These are phyloP conservation scores for Meriones unguiculatus DNA, from an alignment of 2,113 vertebrate genomes.

Conservation along the genomic window DNA sequence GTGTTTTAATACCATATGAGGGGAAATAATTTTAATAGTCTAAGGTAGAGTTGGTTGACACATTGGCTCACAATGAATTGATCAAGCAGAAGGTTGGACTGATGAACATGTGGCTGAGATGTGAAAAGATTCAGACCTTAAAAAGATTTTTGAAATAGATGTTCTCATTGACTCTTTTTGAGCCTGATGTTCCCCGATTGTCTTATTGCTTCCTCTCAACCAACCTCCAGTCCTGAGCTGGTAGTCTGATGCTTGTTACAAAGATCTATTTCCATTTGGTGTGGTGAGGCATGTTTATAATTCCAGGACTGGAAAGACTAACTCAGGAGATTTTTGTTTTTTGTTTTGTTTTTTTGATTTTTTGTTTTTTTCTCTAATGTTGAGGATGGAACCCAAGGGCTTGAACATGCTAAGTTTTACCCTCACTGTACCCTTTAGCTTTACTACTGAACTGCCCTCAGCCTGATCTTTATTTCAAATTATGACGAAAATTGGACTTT, in stretches of 20 bases:
- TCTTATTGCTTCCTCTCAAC: neutral
- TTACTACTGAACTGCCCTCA: neutral
- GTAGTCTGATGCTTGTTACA: neutral
- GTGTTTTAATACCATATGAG: neutral
- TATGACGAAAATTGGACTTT: neutral
- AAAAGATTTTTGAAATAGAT: neutral
- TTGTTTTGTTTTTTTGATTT: too few species aligned
- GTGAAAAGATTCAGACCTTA: neutral
- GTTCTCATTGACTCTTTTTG: neutral
- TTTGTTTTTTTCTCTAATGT: neutral
- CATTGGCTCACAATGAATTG: neutral
- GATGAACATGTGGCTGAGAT: neutral
- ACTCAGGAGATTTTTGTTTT: too few species aligned
- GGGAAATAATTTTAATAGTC: neutral
- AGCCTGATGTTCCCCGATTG: neutral
- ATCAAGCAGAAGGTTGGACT: neutral
- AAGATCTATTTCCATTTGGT: neutral
- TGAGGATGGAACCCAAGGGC: neutral
- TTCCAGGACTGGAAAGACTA: neutral
- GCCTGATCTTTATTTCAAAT: conserved; percentile 24
- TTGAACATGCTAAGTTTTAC: neutral
- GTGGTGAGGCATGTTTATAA: neutral
- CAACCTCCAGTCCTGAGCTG: neutral
- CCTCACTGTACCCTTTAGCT: neutral
- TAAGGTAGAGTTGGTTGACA: neutral